These are phyloP conservation scores for Pelagia noctiluca DNA, from an alignment of 30 jellyfish, hydroid and myxozoan species.

Conservation along the genomic window DNA sequence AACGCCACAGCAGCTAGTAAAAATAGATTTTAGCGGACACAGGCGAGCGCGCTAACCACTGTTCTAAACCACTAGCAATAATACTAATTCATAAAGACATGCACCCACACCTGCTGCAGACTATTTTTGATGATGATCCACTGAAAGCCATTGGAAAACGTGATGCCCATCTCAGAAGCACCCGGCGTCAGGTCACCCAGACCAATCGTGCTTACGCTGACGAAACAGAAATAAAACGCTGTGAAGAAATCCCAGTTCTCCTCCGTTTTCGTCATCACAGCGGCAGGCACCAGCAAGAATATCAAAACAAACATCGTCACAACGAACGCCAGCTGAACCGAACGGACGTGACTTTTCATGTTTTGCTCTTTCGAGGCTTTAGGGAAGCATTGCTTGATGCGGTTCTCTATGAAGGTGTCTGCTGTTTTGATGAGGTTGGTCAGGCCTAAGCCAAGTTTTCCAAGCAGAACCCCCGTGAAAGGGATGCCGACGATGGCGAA, in stretches of 20 bases:
- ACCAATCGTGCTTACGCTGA: slow-evolving; percentile 75
- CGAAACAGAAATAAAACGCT: slow-evolving; percentile 70
- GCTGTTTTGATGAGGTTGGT: slow-evolving; percentile 66
- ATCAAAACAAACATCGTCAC: slow-evolving; percentile 27
- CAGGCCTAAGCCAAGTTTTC: slow-evolving; percentile 69
- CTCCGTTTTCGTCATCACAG: slow-evolving; percentile 47
- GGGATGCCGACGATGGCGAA: slow-evolving; percentile 81
- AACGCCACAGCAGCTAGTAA: too few species aligned
- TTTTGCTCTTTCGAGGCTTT: slow-evolving; percentile 45
- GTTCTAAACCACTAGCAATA: too few species aligned
- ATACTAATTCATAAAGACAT: too few species aligned
- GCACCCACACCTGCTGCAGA: slow-evolving; percentile 55
- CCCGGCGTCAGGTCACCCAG: slow-evolving; percentile 76
- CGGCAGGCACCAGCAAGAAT: slow-evolving; percentile 78
- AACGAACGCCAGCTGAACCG: slow-evolving; percentile 58
- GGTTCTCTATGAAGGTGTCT: slow-evolving; percentile 55
- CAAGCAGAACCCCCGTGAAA: slow-evolving; percentile 75
- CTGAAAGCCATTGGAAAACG: slow-evolving; percentile 7
- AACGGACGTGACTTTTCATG: slow-evolving; percentile 63
- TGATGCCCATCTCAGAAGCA: slow-evolving; percentile 59
- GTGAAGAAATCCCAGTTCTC: slow-evolving; percentile 54
- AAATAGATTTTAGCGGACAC: too few species aligned
- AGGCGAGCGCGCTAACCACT: too few species aligned
- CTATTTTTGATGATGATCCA: slow-evolving; percentile 9
- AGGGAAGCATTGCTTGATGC: slow-evolving; percentile 80